Evolutionary conservation across 2,888 invertebrate genomes (phyloP).

Genomic region (Hymenopus coronatus): DNA sequence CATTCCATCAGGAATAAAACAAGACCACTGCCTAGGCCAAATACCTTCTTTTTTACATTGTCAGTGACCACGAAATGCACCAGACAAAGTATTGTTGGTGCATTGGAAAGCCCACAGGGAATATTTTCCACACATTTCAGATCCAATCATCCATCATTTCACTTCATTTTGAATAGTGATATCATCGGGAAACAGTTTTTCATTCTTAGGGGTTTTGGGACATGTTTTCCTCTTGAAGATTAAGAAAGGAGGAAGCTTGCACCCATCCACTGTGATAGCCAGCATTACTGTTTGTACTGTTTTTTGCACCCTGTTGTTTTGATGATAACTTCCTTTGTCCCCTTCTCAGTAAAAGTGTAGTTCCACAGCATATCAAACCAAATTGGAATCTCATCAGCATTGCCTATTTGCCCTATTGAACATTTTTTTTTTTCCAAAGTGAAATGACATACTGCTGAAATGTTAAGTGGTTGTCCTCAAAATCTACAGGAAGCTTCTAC

Average conservation of each 20-base stretch:
- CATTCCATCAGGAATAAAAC: too few relatives aligned
- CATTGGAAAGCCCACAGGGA: too few relatives aligned
- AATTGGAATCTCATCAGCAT: background rate
- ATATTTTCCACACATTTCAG: too few relatives aligned
- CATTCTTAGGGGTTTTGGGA: too few relatives aligned
- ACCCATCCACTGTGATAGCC: constrained; percentile 1
- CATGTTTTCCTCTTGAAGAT: too few relatives aligned
- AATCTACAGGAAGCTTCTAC: background rate
- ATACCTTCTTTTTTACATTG: too few relatives aligned
- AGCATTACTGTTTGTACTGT: background rate
- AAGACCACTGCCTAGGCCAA: too few relatives aligned
- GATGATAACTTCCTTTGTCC: background rate
- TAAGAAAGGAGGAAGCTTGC: background rate
- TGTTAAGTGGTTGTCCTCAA: background rate
- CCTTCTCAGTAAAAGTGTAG: constrained; percentile 9
- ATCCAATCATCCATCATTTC: too few relatives aligned
- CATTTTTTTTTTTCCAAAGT: background rate
- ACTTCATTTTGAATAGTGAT: too few relatives aligned
- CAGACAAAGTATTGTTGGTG: too few relatives aligned
- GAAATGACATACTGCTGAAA: background rate
- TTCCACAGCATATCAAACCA: background rate
- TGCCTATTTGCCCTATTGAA: background rate
- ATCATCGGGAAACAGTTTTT: too few relatives aligned
- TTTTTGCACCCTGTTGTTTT: background rate
- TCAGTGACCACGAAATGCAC: too few relatives aligned